phyloP scores from a whole-genome alignment of 2,888 invertebrate species.

The Oscheius sp. region DNA sequence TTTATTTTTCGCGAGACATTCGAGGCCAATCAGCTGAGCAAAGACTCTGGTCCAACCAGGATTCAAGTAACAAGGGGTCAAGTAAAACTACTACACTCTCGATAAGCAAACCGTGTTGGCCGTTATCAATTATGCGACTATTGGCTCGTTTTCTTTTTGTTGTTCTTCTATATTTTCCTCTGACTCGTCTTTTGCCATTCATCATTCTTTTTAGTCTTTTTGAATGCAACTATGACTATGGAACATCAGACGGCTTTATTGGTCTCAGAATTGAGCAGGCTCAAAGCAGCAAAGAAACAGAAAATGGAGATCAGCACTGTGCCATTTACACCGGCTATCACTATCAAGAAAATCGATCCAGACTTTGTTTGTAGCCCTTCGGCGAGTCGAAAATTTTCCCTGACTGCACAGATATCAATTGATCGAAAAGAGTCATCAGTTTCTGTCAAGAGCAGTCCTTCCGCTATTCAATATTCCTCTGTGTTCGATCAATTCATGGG shows the following conservation, averaged over 20 bases:
- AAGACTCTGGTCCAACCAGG: too few species aligned
- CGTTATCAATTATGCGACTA: too few species aligned
- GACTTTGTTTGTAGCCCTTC: background rate
- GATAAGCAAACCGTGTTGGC: too few species aligned
- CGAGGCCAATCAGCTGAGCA: too few species aligned
- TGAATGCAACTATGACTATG: background rate
- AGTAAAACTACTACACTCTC: too few species aligned
- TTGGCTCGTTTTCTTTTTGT: too few species aligned
- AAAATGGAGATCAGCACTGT: background rate
- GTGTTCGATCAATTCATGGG: constrained; percentile 15
- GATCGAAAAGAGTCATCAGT: constrained; percentile 4
- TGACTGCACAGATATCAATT: constrained; percentile 6
- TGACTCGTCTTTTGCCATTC: background rate
- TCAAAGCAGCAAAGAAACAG: background rate
- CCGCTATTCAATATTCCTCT: background rate
- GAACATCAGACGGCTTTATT: constrained; percentile 14
- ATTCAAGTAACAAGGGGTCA: too few species aligned
- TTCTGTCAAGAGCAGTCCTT: constrained; percentile 12
- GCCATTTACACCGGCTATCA: constrained; percentile 15
- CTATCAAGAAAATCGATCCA: background rate
- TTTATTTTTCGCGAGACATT: too few species aligned
- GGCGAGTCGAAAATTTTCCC: background rate
- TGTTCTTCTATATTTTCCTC: background rate
- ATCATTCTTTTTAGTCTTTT: background rate
- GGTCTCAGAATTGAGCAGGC: background rate